Evolutionary conservation across 2,888 invertebrate species (phyloP), one percentile per base, ranked within the genome.

Genomic region (Lapara coniferarum): DNA sequence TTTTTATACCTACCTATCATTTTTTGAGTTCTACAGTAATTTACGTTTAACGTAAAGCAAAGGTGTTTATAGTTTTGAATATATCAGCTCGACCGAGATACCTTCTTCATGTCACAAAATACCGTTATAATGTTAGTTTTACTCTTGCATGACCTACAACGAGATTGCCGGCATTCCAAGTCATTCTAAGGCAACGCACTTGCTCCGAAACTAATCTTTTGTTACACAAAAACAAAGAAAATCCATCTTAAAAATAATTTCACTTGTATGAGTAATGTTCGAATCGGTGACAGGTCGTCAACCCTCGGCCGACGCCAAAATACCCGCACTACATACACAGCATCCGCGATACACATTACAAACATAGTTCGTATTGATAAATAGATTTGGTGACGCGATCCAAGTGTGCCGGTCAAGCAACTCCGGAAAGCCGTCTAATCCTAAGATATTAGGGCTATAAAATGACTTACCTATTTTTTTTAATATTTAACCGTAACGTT

Each of bases 321-420:
- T 63, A 49, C 19, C 49, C 13, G 63, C 19, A 19, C 63, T 19
- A 63, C 63, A 63, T 63, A 63, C 19, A 19, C 49, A 25, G 25
- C 25, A 46, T 63, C 63, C 46, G 63, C 12, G 16, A 19, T 16
- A 49, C 46, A 7, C 49, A 19, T 19, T 57, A 5, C 6, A 57
- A 57, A 57, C 19, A 30, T 4, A 13, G 46, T 63, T 19, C 19
- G 5, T 63, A 63, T 63, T 63, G 46, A 46, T 19, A 19, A 13
- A 5, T 10, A 57, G 16, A 55, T 55, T 55, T 19, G 13, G 49
- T 49, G 63, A 25, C 49, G 19, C 46, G 7, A 8, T 13, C 49
- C 12, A 49, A 63, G 13, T 25, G 63, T 46, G 49, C 49, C 63
- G 63, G 63, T 63, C 63, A 63, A 49, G 46, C 49, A 63, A 63